A percentile compares a stretch with the other conserved stretches of the same genome.
Conservation (phyloP, 2,113 vertebrate species). For the Narcine bancroftii region DNA sequence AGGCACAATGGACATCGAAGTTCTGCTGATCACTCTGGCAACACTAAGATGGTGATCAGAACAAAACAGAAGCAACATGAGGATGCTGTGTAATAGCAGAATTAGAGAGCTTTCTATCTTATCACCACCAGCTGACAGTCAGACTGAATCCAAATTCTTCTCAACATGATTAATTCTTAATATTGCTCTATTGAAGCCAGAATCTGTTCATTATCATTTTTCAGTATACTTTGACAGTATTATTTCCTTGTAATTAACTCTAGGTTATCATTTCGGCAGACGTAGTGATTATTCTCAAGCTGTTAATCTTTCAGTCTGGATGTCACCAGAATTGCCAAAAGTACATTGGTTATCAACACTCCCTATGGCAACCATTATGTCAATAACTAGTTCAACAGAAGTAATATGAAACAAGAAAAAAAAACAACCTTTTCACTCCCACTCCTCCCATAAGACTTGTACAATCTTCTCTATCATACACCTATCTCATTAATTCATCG, state of each 20-base stretch:
- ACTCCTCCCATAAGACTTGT: not conserved
- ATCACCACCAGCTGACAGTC: not conserved
- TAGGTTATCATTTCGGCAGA: slow-evolving; percentile 2
- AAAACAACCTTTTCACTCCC: not conserved
- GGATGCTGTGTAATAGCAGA: not conserved
- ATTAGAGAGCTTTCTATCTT: not conserved
- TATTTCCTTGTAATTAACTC: not conserved
- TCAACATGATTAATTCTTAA: not conserved
- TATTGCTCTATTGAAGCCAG: not conserved
- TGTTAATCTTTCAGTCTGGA: slow-evolving; percentile 19
- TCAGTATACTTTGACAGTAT: not conserved
- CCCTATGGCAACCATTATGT: not conserved
- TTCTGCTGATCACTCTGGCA: not conserved
- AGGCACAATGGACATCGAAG: not conserved
- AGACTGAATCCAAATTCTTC: not conserved
- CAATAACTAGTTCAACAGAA: slow-evolving; percentile 12
- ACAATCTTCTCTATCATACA: not conserved
- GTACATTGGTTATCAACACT: not conserved
- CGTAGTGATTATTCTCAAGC: not conserved
- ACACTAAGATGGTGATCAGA: too few species aligned
- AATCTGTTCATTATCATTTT: not conserved
- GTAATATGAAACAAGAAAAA: not conserved
- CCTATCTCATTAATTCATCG: not conserved
- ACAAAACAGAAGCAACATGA: not conserved
- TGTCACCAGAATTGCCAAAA: not conserved